Percentiles rank a stretch among this genome's conserved stretches.
Evolutionary conservation across 2,888 invertebrate species (phyloP).

Genomic region (Xestia c-nigrum): DNA sequence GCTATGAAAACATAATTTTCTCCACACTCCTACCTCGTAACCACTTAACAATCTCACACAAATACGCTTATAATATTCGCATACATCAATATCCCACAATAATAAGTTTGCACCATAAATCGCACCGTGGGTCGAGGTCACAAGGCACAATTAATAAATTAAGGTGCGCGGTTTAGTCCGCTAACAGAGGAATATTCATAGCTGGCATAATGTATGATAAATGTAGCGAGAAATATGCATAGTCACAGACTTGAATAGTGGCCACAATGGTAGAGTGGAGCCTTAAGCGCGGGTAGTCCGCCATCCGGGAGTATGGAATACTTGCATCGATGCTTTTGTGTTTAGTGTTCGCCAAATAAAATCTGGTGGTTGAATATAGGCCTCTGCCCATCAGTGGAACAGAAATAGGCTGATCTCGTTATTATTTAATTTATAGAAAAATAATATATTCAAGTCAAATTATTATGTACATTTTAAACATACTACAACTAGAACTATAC

Average conservation of each 20-base stretch:
- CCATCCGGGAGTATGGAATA: slow-evolving; percentile 50
- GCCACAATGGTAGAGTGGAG: slow-evolving; percentile 72
- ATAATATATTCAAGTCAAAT: too few species aligned
- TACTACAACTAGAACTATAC: too few species aligned
- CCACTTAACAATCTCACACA: slow-evolving; percentile 63
- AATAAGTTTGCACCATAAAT: slow-evolving; percentile 81
- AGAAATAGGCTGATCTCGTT: too few species aligned
- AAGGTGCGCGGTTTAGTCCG: slow-evolving; percentile 75
- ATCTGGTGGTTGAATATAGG: too few species aligned
- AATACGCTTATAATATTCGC: slow-evolving; percentile 62
- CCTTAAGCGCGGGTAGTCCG: slow-evolving; percentile 46
- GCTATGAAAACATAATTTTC: slow-evolving; percentile 57
- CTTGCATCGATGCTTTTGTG: neutral
- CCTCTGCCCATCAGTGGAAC: too few species aligned
- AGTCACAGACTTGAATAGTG: slow-evolving; percentile 77
- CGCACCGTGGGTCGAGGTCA: slow-evolving; percentile 74
- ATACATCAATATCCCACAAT: slow-evolving; percentile 69
- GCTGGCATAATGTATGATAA: slow-evolving; percentile 85
- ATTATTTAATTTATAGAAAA: too few species aligned
- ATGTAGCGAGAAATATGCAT: slow-evolving; percentile 85
- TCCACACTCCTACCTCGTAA: slow-evolving; percentile 25
- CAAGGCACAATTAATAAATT: slow-evolving; percentile 86
- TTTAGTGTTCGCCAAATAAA: too few species aligned
- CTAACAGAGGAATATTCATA: slow-evolving; percentile 88
- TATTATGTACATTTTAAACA: too few species aligned